Base-by-base conservation (phyloP, 2,888 invertebrate species). In the Heliconius ethilla region DNA sequence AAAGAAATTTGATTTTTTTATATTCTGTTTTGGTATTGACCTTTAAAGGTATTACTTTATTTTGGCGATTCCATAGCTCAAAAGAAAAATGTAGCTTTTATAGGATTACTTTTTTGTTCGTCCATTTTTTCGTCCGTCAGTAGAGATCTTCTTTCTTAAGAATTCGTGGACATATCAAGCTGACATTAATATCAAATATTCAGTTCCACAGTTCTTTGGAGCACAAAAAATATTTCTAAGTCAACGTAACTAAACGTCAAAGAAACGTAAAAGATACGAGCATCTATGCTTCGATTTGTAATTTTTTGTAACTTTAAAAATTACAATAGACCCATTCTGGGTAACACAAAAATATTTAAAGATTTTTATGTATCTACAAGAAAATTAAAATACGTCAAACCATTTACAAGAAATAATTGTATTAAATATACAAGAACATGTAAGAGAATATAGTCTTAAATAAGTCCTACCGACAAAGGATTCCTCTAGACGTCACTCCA, bases 401-500 rank as follows among this genome's bases (percentile, higher is more conserved):
- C 15, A 15, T 59, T 25, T 66, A 9, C 33, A 55, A 75, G 29
- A 37, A 27, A 37, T 63, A 25, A 18, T 45, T 40, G 65, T 63
- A 22, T 75, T 55, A 66, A 75, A 74, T 45, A 74, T 62, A 74
- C 2, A 29, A 22, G 27, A 63, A 63, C 25, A 33, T 75, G 15
- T 67, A 74, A 74, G 27, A 63, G 63, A 40, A 74, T 25, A 76
- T 45, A 79, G 76, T 81, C 75, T 79, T 79, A 81, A 82, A 80
- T 78, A 80, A 82, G 82, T 76, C 80, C 70, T 75, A 66, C 75
- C 76, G 78, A 81, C 76, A 82, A 78, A 78, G 81, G 80, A 80
- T 79, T 78, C 79, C 74, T 81, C 86, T 87, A 86, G 87, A 87
- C 87, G 82, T 83, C 85, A 85, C 85, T 85, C 87, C 85, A 79